Conservation (phyloP, 2,888 invertebrate species). For the Apomyelois bistriatella region DNA sequence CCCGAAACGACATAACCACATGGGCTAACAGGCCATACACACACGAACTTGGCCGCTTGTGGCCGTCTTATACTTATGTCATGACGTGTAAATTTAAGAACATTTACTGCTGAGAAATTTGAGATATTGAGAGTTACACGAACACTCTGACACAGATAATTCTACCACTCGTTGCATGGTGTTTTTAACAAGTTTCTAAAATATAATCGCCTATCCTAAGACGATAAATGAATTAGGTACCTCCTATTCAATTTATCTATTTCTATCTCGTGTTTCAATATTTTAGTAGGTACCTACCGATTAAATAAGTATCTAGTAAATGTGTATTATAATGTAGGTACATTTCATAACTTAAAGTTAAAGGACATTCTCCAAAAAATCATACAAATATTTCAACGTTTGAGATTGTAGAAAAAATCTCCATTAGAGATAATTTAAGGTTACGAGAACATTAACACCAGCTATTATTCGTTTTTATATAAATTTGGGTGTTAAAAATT, state of each 20-base stretch:
- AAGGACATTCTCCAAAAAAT: no score
- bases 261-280: no score
- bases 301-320: no score
- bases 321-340: no score
- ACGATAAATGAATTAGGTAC: no score
- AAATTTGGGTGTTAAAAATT: constrained; percentile 44
- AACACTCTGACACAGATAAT: constrained; percentile 21
- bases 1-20: constrained; percentile 71
- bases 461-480: constrained; percentile 48
- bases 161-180: neutral
- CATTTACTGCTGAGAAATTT: constrained; percentile 41
- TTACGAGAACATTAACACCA: constrained; percentile 43
- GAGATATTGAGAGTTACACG: constrained; percentile 29
- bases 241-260: no score
- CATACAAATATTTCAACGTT: constrained; percentile 30
- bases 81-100: constrained; percentile 47
- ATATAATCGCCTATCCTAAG: no score
- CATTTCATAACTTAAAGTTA: no score
- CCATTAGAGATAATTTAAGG: constrained; percentile 40
- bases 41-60: constrained; percentile 22
- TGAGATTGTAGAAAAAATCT: constrained; percentile 26
- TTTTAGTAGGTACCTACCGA: no score
- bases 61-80: constrained; percentile 24
- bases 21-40: constrained; percentile 26
- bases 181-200: neutral